phyloP scores from a whole-genome alignment of 2,888 invertebrate species.

The Priocnemis perturbator region DNA sequence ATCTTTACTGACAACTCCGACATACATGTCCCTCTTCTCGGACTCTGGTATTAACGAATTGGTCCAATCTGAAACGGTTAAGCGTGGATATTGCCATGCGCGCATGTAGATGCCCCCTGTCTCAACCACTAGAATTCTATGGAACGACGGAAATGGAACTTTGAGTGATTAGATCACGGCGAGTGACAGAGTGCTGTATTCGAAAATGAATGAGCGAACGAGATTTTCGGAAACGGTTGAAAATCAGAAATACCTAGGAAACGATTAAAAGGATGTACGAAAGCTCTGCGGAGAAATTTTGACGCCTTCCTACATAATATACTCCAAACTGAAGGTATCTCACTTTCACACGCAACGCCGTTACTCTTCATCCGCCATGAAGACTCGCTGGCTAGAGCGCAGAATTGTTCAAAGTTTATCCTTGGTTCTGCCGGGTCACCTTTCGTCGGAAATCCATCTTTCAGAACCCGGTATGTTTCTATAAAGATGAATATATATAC shows the following conservation, averaged over 20 bases:
- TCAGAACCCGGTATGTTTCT: conserved; percentile 68
- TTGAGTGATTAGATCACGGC: conserved; percentile 7
- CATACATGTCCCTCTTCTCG: conserved; percentile 69
- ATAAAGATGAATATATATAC: conserved; percentile 27
- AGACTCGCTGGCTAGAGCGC: conserved; percentile 87
- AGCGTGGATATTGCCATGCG: conserved; percentile 22
- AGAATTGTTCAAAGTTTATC: conserved; percentile 89
- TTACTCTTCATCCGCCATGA: conserved; percentile 75
- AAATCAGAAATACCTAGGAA: conserved; percentile 70
- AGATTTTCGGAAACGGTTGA: conserved; percentile 35
- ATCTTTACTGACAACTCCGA: conserved; percentile 71
- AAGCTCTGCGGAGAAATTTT: conserved; percentile 71
- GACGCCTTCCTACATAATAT: conserved; percentile 72
- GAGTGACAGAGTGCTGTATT: conserved; percentile 1
- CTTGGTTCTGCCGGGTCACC: conserved; percentile 70
- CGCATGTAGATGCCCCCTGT: not conserved
- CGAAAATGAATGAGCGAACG: conserved; percentile 6
- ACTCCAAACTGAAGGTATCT: conserved; percentile 74
- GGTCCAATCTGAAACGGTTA: conserved; percentile 67
- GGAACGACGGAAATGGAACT: conserved; percentile 7
- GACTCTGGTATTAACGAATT: conserved; percentile 67
- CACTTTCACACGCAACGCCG: conserved; percentile 72
- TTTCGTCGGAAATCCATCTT: conserved; percentile 63
- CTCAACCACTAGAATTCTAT: conserved; percentile 1
- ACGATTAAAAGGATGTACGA: conserved; percentile 72